Base-by-base conservation (phyloP, 2,888 invertebrate genomes). In the Tipula confusa region DNA sequence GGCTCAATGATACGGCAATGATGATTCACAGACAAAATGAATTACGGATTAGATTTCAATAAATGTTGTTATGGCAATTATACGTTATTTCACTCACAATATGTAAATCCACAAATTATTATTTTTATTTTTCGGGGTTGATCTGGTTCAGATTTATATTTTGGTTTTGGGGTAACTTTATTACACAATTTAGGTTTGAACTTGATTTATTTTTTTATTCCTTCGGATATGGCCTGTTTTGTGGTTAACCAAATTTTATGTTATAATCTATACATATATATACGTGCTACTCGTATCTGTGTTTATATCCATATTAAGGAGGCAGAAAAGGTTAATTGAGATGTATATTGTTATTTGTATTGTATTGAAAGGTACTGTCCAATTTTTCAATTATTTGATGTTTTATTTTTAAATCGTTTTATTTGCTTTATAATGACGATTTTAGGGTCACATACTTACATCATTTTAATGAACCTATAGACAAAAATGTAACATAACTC, bases 121-220 rank as follows among this genome's bases (percentile, higher is more conserved):
- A 64, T 64, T 64, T 64, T 64, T 64, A 64, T 64, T 64, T 64
- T n/a, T n/a, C n/a, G 64, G 64, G 64, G 64, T 64, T 2, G 24
- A 64, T 64, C 18, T 64, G 64, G 64, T 64, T 64, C 24, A 24
- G 24, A 24, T 64, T 64, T 48, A 7, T 48, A 18, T 48, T 48
- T 48, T 48, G 15, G 48, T 48, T 48, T 64, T 64, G 64, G 64
- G 64, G 64, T 64, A 64, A 64, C 24, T 64, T 64, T 64, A 64
- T 64, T 64, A 64, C 64, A 9, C 64, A 24, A 64, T 64, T 64
- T 48, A 48, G 48, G 48, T 48, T n/a, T 48, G 48, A 48, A 64
- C 64, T 64, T 64, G 64, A 64, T 64, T 64, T 64, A 64, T 64
- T 64, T 64, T 64, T 64, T 64, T 64, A 64, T 64, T 64, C 24